Conservation (phyloP, 2,888 invertebrate species). For the Scrobipalpa atriplicella region DNA sequence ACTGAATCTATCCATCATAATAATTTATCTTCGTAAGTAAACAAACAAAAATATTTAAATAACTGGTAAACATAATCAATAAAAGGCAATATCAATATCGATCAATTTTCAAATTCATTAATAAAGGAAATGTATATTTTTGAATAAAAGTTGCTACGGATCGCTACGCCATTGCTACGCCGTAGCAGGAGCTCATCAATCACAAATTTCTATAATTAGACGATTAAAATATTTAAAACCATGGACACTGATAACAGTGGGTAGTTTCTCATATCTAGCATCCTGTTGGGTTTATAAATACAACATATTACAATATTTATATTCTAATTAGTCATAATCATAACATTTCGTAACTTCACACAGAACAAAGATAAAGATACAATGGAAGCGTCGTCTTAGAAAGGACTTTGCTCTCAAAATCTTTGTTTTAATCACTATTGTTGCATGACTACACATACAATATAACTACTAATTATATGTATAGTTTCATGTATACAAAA, state of each 20-base stretch:
- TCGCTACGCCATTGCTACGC: not conserved
- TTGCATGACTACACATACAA: constrained; percentile 42
- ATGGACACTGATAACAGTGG: not conserved
- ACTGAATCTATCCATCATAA: not conserved
- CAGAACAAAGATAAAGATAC: constrained; percentile 39
- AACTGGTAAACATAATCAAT: too few relatives aligned
- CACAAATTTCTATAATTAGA: constrained; percentile 10
- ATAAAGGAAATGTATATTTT: too few relatives aligned
- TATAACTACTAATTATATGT: constrained; percentile 38
- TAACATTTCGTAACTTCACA: constrained; percentile 42
- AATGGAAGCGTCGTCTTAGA: constrained; percentile 45
- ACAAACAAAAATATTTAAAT: not conserved
- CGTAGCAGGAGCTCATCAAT: not conserved
- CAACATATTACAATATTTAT: constrained; percentile 21
- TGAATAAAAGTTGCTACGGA: not conserved
- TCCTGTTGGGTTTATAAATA: constrained; percentile 38
- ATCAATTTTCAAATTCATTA: too few relatives aligned
- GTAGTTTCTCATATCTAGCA: constrained; percentile 37
- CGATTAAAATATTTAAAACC: too few relatives aligned
- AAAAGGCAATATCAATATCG: too few relatives aligned
- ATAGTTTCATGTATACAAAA: not conserved
- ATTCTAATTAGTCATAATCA: constrained; percentile 24
- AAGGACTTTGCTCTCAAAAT: constrained; percentile 40
- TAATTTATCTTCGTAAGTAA: not conserved
- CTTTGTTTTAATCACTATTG: constrained; percentile 48